These are phyloP conservation scores for Polymixis lichenea DNA, from an alignment of 2,888 invertebrate genomes.

Conservation along the genomic window DNA sequence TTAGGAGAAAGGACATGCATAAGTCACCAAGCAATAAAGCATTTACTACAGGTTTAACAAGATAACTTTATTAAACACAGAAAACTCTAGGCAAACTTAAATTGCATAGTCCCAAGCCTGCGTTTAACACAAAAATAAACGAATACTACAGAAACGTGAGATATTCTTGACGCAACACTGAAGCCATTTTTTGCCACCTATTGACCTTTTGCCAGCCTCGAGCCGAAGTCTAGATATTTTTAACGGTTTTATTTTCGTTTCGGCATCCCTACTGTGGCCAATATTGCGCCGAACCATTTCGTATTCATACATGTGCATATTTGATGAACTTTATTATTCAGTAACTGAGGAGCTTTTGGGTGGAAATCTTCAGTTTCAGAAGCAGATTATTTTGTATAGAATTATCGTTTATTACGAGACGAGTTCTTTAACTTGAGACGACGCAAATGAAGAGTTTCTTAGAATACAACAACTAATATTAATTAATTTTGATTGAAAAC, in stretches of 20 bases:
- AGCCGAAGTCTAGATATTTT: conserved; percentile 34
- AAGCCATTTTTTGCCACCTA: neutral
- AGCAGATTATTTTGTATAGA: conserved; percentile 6
- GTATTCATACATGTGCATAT: conserved; percentile 55
- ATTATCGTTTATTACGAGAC: neutral
- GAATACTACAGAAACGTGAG: neutral
- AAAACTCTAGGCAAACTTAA: neutral
- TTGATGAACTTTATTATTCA: conserved; percentile 47
- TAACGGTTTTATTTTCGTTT: conserved; percentile 29
- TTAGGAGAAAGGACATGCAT: neutral
- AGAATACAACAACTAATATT: neutral
- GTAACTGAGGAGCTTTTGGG: conserved; percentile 4
- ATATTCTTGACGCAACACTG: neutral
- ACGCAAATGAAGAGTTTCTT: neutral
- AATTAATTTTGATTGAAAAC: neutral
- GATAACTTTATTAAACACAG: neutral
- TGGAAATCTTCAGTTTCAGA: conserved; percentile 18
- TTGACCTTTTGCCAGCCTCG: conserved; percentile 12
- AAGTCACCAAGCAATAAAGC: neutral
- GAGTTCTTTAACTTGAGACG: neutral
- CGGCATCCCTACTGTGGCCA: conserved; percentile 31
- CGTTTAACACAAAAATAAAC: neutral
- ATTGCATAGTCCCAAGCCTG: neutral
- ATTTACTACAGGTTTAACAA: neutral
- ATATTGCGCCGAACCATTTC: conserved; percentile 20